Evolutionary conservation across 2,113 vertebrate genomes (phyloP).

Genomic region (Turdus rufiventris): DNA sequence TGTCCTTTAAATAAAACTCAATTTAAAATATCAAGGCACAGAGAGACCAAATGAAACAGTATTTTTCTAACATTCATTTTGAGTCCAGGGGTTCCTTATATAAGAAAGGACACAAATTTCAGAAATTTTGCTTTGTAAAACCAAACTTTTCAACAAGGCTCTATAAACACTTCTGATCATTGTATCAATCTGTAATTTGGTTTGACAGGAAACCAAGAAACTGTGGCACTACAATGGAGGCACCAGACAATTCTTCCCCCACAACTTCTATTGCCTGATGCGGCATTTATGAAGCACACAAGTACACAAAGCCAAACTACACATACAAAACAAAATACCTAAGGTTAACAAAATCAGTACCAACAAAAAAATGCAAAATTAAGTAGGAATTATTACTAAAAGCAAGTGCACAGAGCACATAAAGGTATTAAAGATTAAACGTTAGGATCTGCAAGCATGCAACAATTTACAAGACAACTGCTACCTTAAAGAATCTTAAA

Average conservation of each 20-base stretch:
- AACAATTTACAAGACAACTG: conserved; percentile 27
- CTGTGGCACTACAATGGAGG: fast-evolving
- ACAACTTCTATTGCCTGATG: not conserved
- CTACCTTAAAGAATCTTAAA: conserved; percentile 18
- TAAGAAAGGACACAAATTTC: not conserved
- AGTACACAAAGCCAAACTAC: not conserved
- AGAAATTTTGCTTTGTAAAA: not conserved
- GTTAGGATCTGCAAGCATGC: not conserved
- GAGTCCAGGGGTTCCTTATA: fast-evolving
- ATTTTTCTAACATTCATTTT: not conserved
- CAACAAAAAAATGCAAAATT: not conserved
- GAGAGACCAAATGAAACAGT: not conserved
- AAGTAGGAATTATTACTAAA: not conserved
- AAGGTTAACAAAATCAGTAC: not conserved
- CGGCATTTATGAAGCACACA: not conserved
- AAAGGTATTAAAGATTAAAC: not conserved
- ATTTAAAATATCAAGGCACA: not conserved
- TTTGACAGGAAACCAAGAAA: not conserved
- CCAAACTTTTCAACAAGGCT: not conserved
- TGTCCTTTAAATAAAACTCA: not conserved
- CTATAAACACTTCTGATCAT: not conserved
- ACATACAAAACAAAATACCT: not conserved
- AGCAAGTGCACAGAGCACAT: not conserved
- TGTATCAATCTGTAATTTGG: not conserved
- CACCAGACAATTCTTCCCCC: not conserved